Evolutionary conservation across 2,113 vertebrate genomes (phyloP).

Genomic region (Pseudopipra pipra): DNA sequence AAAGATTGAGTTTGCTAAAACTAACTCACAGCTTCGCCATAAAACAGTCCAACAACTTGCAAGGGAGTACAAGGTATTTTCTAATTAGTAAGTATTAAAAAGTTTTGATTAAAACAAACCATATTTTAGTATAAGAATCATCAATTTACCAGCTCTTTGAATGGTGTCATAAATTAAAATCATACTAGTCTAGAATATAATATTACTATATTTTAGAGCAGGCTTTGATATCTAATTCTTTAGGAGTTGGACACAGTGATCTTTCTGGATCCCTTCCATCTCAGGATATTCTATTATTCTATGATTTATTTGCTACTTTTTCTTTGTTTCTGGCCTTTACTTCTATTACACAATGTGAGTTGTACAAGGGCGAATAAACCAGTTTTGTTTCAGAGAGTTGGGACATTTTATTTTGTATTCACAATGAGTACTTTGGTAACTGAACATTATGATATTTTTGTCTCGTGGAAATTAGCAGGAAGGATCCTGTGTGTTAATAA

Average conservation of each 20-base stretch:
- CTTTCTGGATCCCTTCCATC: background rate
- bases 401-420: background rate
- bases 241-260: background rate
- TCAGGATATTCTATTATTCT: background rate
- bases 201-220: background rate
- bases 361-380: background rate
- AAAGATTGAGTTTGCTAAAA: background rate
- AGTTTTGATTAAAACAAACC: conserved; percentile 22
- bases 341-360: background rate
- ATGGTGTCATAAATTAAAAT: background rate
- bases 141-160: background rate
- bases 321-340: background rate
- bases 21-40: background rate
- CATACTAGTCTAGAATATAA: background rate
- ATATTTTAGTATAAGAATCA: conserved; percentile 15
- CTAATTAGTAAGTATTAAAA: background rate
- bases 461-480: background rate
- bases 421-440: fast-evolving
- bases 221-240: background rate
- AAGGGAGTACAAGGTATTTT: background rate
- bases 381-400: background rate
- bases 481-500: background rate
- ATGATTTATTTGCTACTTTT: background rate
- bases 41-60: background rate
- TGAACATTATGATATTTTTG: background rate